Evolutionary conservation across 2,113 vertebrate species (phyloP), one percentile per base, ranked within the genome.

Genomic region (Percina caprodes): DNA sequence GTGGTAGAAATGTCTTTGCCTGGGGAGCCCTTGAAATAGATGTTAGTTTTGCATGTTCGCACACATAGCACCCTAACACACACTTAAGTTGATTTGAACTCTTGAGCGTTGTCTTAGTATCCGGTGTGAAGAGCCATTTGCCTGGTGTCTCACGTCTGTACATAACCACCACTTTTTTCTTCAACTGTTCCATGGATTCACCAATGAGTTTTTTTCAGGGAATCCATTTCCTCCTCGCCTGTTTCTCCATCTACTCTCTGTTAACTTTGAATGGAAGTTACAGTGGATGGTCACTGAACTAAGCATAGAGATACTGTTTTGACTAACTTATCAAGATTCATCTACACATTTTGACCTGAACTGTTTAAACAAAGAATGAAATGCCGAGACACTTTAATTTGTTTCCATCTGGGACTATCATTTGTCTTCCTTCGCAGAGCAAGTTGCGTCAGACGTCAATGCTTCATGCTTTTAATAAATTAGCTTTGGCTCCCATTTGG

Each of bases 101-200:
- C 62, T 24, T 13, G 26, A 39, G 23, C 77, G 62, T 62, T 14
- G 68, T 76, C 15, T 80, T 85, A 69, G 82, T 79, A 87, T 91
- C 73, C 73, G 87, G 71, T 83, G 82, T 73, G 77, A 89, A 90
- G 82, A 85, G 79, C 72, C 67, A 60, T 86, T 90, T 86, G 59
- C 60, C 35, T 3, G 13, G 55, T 69, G 71, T 80, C 60, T 81
- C 77, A 58, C 82, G 26, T 82, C 69, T 82, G 79, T 69, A 60
- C 74, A 58, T 54, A 21, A 39, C 61, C 23, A 42, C n/a, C 58
- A 55, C 35, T 58, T 70, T 69, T 58, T 78, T 39, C 74, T 60
- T 45, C 30, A 30, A 68, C 59, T 70, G 51, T 82, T 74, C 82
- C 61, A 79, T 78, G 70, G 66, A 86, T 75, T 66, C 26, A 23